Evolutionary conservation across 2,888 invertebrate genomes (phyloP), one percentile per base, ranked within the genome.

Genomic region (Troides oblongomaculatus): DNA sequence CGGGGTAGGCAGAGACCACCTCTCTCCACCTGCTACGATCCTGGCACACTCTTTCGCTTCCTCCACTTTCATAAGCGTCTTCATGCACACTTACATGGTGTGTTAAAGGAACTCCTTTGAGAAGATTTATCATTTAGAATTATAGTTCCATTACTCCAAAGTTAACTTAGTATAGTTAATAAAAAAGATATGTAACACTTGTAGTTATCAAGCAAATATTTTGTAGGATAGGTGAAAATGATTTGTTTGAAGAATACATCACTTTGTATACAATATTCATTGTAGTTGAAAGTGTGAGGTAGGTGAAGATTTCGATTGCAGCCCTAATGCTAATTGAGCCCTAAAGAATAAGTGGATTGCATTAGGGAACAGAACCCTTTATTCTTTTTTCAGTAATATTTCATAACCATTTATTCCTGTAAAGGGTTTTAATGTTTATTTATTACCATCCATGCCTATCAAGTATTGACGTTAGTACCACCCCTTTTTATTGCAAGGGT

Each of bases 231-330:
- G 23, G 23, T 23, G 17, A 62, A 30, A 46, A 21, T 62, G 4
- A 46, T 21, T 62, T 43, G 23, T 46, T 62, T 23, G 62, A 62
- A 46, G 62, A 39, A 46, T 4, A 21, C 43, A 46, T n/a, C 62
- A 21, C 46, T 62, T 46, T 62, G 62, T 58, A 58, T 25, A 58
- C 25, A 23, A 58, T 58, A 58, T 23, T 58, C 23, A 12, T 25
- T 10, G 12, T 1, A 25, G 57, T 8, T 12, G 23, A 46, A 3
- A 23, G 21, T 23, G 57, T 5, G 12, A 7, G 7, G 57, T 58
- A 23, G n/a, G 2, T n/a, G 18, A 53, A 6, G 18, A n/a, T 53
- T 53, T 53, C n/a, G 53, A 53, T n/a, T 17, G 12, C 14, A 50
- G 17, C n/a, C 0, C 53, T 5, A n/a, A 18, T n/a, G 18, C 18